Conservation (phyloP, 2,113 vertebrate species). For the Balaenoptera acutorostrata region DNA sequence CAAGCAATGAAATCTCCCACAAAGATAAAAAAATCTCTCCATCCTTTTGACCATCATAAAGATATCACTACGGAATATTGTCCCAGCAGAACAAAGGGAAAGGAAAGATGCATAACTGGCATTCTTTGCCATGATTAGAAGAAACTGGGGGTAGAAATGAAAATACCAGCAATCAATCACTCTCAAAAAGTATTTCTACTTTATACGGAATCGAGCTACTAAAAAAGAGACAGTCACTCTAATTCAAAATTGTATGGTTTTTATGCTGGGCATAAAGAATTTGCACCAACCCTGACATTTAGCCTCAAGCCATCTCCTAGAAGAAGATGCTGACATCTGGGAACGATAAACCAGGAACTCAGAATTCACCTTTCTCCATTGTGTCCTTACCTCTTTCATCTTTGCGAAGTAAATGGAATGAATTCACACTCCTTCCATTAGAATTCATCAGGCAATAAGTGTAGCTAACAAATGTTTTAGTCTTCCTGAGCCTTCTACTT, state of each 20-base stretch:
- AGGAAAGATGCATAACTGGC: background rate
- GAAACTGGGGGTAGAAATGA: background rate
- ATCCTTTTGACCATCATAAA: background rate
- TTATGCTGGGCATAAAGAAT: conserved; percentile 1
- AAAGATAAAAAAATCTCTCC: background rate
- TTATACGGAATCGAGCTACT: background rate
- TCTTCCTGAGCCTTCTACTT: conserved; percentile 26
- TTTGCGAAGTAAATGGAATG: background rate
- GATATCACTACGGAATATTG: background rate
- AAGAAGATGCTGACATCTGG: background rate
- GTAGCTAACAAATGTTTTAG: background rate
- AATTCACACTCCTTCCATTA: conserved; percentile 26
- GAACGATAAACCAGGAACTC: background rate
- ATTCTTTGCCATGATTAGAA: background rate
- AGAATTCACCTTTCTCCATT: background rate
- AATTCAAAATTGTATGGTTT: background rate
- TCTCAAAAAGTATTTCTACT: background rate
- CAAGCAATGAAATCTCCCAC: background rate
- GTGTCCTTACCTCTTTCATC: background rate
- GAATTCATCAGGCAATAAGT: conserved; percentile 38
- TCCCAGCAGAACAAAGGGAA: background rate
- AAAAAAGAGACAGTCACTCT: conserved; percentile 17
- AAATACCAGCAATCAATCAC: background rate
- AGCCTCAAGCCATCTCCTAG: background rate
- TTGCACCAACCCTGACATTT: background rate